phyloP scores from a whole-genome alignment of 2,888 invertebrate genomes.

The Drosophila mayaguana region DNA sequence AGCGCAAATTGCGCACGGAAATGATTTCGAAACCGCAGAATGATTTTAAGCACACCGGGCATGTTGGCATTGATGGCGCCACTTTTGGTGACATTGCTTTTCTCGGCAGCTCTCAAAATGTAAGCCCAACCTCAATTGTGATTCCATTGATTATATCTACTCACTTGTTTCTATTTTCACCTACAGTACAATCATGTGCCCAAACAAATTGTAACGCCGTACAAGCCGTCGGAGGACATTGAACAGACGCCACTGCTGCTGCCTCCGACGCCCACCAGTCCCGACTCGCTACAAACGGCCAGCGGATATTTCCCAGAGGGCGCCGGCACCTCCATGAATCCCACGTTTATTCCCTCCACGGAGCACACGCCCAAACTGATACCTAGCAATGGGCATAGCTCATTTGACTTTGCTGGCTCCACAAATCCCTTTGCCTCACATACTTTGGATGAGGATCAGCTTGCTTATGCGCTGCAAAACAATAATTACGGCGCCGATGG shows the following conservation, averaged over 20 bases:
- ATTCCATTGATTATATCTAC: not conserved
- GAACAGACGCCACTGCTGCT: slow-evolving; percentile 89
- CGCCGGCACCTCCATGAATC: slow-evolving; percentile 83
- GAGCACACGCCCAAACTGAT: slow-evolving; percentile 84
- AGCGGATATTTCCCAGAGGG: slow-evolving; percentile 85
- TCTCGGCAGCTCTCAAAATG: slow-evolving; percentile 85
- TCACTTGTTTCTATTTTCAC: not conserved
- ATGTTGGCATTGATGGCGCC: slow-evolving; percentile 98
- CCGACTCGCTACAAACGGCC: slow-evolving; percentile 85
- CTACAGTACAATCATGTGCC: slow-evolving; percentile 91
- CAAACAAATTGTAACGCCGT: slow-evolving; percentile 94
- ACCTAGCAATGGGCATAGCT: slow-evolving; percentile 78
- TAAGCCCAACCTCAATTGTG: slow-evolving; percentile 52
- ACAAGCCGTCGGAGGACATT: slow-evolving; percentile 94
- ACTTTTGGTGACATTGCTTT: slow-evolving; percentile 97
- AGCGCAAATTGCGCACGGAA: slow-evolving; percentile 91
- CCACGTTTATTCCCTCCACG: slow-evolving; percentile 84
- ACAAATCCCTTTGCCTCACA: slow-evolving; percentile 84
- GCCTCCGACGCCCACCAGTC: slow-evolving; percentile 86
- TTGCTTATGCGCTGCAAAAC: slow-evolving; percentile 82
- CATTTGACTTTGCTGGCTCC: slow-evolving; percentile 83
- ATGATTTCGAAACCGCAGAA: slow-evolving; percentile 99
- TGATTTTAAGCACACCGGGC: slow-evolving; percentile 97
- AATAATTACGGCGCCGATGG: slow-evolving; percentile 83
- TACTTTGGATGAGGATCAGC: slow-evolving; percentile 60